A percentile compares a stretch with the other conserved stretches of the same genome.
These are phyloP conservation scores for Andrena dorsata DNA, from an alignment of 2,888 invertebrate genomes.

Conservation along the genomic window DNA sequence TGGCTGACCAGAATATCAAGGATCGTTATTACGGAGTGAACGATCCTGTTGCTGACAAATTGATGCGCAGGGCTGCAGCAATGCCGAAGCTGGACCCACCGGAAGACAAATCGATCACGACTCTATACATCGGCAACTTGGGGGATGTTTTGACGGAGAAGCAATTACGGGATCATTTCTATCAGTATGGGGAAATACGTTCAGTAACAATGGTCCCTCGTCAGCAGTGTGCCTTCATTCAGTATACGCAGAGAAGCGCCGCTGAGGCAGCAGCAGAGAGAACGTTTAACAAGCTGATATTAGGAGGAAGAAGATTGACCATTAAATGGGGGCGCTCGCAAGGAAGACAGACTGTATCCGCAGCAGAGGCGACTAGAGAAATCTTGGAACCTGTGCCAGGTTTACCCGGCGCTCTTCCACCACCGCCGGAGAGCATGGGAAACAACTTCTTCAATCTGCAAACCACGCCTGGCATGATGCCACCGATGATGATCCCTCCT, in stretches of 20 bases:
- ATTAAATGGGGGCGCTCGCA: conserved; percentile 99
- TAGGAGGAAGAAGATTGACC: conserved; percentile 95
- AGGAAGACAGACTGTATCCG: conserved; percentile 88
- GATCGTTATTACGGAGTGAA: conserved; percentile 97
- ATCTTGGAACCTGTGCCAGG: conserved; percentile 92
- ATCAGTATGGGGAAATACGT: conserved; percentile 99
- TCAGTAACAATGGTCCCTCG: conserved; percentile 96
- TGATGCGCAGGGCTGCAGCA: conserved; percentile 95
- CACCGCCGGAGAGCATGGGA: conserved; percentile 88
- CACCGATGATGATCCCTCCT: conserved; percentile 84
- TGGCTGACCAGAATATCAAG: conserved; percentile 98
- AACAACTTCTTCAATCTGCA: conserved; percentile 90
- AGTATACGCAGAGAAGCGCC: conserved; percentile 95
- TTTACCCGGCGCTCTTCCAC: conserved; percentile 90
- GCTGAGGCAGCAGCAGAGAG: conserved; percentile 98
- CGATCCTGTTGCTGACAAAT: conserved; percentile 97
- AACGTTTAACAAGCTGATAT: conserved; percentile 96
- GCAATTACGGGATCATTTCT: conserved; percentile 97
- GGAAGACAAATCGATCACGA: conserved; percentile 98
- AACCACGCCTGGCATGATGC: conserved; percentile 80
- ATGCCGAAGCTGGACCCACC: conserved; percentile 98
- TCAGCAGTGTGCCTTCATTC: conserved; percentile 98
- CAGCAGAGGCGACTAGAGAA: conserved; percentile 86
- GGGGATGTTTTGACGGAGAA: conserved; percentile 95
- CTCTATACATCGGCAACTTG: conserved; percentile 98